Base-by-base conservation (phyloP, 1,140 invertebrate genomes). In the Cydia amplana region DNA sequence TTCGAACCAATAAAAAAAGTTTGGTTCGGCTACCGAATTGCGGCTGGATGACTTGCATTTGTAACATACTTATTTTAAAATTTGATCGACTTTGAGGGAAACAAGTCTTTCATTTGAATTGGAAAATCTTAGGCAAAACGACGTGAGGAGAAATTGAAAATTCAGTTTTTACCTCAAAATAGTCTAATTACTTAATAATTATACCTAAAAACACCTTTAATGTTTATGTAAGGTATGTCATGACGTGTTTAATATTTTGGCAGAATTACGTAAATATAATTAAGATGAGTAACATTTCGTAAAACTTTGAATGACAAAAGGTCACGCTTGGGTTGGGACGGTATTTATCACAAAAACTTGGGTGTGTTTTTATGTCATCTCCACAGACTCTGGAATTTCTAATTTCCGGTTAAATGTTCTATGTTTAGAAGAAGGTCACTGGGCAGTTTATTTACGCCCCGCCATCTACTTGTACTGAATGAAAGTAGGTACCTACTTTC, bases 381-480 rank as follows among this genome's bases (percentile, higher is more conserved):
- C 36, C 65, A 20, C 28, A 36, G 65, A 70, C 65, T 70, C 65
- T 70, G 81, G 82, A 84, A 86, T 88, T 81, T 88, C 77, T 82
- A 88, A 87, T 88, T 87, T 87, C 86, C 85, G 85, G 82, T 75
- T 73, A 65, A 10, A 74, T 77, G 75, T 80, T 73, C 70, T 55
- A 67, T 81, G 81, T 80, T 77, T 7, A 73, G 76, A 82, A 79
- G 51, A 14, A 73, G 23, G 43, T 36, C 49, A 51, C 49, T 51
- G 49, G 49, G 49, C n/a, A 51, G 49, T 51, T 18, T 51, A 51
- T n/a, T 18, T 51, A 14, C 6, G 49, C 16, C 43, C 3, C 6
- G 49, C 16, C 43, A 46, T 46, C 10, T 46, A 46, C 43, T 46
- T 46, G 43, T 46, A 46, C n/a, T n/a, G n/a, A n/a, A n/a, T n/a